phyloP scores from a whole-genome alignment of 2,113 vertebrate species.

The Trogon melanurus region DNA sequence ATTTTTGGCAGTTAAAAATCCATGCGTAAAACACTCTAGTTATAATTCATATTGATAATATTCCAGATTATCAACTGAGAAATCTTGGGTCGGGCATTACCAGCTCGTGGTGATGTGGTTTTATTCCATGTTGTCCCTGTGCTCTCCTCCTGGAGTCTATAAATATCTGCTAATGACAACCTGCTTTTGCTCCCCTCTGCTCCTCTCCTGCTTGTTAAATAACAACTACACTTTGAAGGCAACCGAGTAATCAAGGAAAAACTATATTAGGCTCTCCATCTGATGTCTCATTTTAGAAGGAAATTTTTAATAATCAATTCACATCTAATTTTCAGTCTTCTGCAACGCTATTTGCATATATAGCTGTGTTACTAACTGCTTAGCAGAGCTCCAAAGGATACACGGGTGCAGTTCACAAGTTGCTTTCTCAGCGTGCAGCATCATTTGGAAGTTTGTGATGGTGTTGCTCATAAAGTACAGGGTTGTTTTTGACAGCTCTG shows the following conservation, averaged over 20 bases:
- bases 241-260: background rate
- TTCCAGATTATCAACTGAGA: background rate
- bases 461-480: fast-evolving
- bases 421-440: background rate
- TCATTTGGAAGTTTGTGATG: background rate
- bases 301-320: background rate
- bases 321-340: background rate
- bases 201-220: background rate
- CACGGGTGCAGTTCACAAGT: background rate
- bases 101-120: background rate
- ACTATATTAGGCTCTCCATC: background rate
- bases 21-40: background rate
- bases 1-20: background rate
- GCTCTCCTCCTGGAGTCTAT: background rate
- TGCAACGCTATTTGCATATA: background rate
- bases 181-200: background rate
- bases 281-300: background rate
- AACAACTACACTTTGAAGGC: background rate
- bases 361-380: background rate
- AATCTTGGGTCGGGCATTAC: background rate
- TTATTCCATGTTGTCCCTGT: background rate
- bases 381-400: background rate
- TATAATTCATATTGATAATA: background rate
- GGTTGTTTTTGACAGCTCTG: fast-evolving
- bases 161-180: background rate